Evolutionary conservation across 2,113 vertebrate species (phyloP), one percentile per base, ranked within the genome.

Genomic region (Typhlomys cinereus): DNA sequence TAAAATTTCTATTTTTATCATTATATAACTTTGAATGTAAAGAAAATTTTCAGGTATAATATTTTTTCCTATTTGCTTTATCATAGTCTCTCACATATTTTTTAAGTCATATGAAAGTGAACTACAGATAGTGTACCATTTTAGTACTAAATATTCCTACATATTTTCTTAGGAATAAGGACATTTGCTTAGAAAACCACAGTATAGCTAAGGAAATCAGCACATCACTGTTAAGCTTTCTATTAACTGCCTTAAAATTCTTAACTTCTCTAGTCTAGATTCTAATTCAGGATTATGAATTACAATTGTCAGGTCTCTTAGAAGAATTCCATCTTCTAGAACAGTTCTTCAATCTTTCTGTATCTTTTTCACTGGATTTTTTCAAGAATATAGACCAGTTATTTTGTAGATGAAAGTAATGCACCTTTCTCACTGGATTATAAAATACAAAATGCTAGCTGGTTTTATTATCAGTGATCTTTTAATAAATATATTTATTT

Each of bases 321-420:
- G n/a, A n/a, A 67, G 57, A 75, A 82, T 59, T 6, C 31, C 39
- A 57, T 12, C 70, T 76, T 82, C 36, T 87, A 29, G 1, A 64
- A 86, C 5, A 82, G 54, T 82, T 90, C 21, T 34, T 70, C 20
- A 76, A 54, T 15, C 44, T 66, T 66, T 62, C 44, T 81, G 11
- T 50, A 12, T 54, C 39, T 82, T 87, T 46, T 59, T 71, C 27
- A 64, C 13, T 57, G 34, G 48, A 54, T 64, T 54, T 90, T 92
- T 87, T 64, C 52, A 95, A 82, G 34, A 59, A 81, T 39, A 87
- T 9, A 50, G 62, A 90, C 17, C 64, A 83, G 61, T 85, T 89
- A 80, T 36, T 57, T 75, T 79, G 20, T 39, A 94, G 57, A 79
- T n/a, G 31, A 78, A 27, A n/a, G n/a, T n/a, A n/a, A n/a, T n/a